These are phyloP conservation scores for Procambarus virginalis DNA, from an alignment of 1,140 invertebrate genomes.

Conservation along the genomic window DNA sequence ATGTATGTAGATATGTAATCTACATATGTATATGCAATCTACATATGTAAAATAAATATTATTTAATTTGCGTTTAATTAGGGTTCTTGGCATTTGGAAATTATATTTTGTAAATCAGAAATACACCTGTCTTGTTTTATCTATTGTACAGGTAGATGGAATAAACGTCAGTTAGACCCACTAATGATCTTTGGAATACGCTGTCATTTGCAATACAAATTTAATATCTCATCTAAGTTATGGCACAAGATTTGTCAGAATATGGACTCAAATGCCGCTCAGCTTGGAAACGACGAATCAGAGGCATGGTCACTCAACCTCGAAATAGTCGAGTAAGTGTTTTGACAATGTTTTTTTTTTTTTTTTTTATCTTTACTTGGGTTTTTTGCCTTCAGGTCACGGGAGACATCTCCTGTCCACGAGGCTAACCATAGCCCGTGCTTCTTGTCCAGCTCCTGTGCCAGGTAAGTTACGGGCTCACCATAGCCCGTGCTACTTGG, in stretches of 20 bases:
- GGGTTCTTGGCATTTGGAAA: background rate
- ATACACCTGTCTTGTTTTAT: background rate
- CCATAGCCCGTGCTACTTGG: no score
- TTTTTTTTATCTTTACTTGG: background rate
- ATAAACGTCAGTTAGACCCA: slow-evolving; percentile 78
- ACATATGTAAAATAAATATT: no score
- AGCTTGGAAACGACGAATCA: slow-evolving; percentile 73
- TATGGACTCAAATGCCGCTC: slow-evolving; percentile 78
- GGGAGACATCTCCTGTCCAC: no score
- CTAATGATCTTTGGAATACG: slow-evolving; percentile 78
- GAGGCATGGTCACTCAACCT: slow-evolving; percentile 50
- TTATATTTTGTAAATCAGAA: background rate
- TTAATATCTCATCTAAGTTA: slow-evolving; percentile 76
- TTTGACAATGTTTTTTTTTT: background rate
- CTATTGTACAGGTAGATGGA: slow-evolving; percentile 54
- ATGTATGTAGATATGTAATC: no score
- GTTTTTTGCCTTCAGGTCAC: no score
- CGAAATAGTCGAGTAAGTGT: background rate
- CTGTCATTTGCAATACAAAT: slow-evolving; percentile 77
- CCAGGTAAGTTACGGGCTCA: no score
- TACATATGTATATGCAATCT: no score
- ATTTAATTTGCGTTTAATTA: background rate
- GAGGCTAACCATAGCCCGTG: no score
- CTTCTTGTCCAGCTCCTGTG: no score
- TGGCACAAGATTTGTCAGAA: slow-evolving; percentile 79